Percentiles rank a stretch among this genome's conserved stretches.
phyloP scores from a whole-genome alignment of 2,797 vertebrate genomes.

The Urosaurus nigricauda region DNA sequence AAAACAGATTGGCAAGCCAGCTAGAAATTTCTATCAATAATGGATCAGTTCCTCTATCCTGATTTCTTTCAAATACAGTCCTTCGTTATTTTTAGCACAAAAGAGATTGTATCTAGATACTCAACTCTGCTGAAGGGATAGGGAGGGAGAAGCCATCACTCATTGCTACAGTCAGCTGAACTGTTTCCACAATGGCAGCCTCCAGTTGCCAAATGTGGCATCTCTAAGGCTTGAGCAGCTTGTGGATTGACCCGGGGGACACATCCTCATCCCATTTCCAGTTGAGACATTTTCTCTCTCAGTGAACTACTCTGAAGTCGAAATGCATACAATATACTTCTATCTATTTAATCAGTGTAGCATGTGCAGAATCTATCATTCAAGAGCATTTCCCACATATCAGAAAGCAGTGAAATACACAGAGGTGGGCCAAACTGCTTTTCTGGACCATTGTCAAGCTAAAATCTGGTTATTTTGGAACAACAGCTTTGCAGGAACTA shows the following conservation, averaged over 20 bases:
- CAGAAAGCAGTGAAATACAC: no score
- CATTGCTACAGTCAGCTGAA: slow-evolving; percentile 51
- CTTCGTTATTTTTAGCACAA: slow-evolving; percentile 79
- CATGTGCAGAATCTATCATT: neutral
- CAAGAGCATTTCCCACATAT: neutral
- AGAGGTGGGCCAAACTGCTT: no score
- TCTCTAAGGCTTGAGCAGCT: no score
- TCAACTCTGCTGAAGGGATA: slow-evolving; percentile 50
- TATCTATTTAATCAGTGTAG: neutral
- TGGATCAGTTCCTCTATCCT: slow-evolving; percentile 75
- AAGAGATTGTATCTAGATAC: slow-evolving; percentile 71
- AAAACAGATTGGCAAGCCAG: slow-evolving; percentile 74
- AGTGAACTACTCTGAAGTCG: neutral
- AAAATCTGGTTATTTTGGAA: neutral
- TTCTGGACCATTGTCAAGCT: no score
- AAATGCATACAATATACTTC: neutral
- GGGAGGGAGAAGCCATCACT: slow-evolving; percentile 61
- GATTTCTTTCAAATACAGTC: slow-evolving; percentile 77
- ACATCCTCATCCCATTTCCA: no score
- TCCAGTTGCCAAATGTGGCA: neutral
- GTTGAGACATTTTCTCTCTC: no score
- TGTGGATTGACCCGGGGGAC: no score
- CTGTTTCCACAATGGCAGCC: neutral
- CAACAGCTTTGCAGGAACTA: neutral
- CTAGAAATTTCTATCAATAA: slow-evolving; percentile 79